Evolutionary conservation across 2,888 invertebrate species (phyloP).

Genomic region (Melinaea menophilus): DNA sequence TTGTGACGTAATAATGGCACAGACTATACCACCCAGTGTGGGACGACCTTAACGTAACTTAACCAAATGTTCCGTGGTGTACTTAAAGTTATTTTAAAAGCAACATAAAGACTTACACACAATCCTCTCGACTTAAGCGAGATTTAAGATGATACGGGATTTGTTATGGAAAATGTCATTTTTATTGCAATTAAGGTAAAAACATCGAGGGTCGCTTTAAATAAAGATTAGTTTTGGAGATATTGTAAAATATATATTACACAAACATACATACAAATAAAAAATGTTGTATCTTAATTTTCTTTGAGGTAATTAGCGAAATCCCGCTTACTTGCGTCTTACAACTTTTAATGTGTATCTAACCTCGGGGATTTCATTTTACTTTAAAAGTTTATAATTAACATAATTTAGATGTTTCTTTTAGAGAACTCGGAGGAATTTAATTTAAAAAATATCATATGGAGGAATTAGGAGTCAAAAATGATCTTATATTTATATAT

Average conservation of each 20-base stretch:
- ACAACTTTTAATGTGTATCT: constrained; percentile 28
- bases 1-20: not conserved
- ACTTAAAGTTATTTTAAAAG: constrained; percentile 33
- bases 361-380: constrained; percentile 19
- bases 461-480: too few relatives aligned
- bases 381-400: constrained; percentile 11
- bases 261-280: not conserved
- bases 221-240: too few relatives aligned
- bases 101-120: constrained; percentile 26
- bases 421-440: not conserved
- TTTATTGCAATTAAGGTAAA: constrained; percentile 3
- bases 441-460: not conserved
- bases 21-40: not conserved
- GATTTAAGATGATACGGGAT: constrained; percentile 27
- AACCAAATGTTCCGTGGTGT: constrained; percentile 18
- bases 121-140: constrained; percentile 25
- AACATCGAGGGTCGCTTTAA: not conserved
- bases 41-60: constrained; percentile 11
- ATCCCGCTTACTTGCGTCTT: constrained; percentile 24
- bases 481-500: too few relatives aligned
- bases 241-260: too few relatives aligned
- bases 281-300: too few relatives aligned
- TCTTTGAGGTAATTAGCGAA: constrained; percentile 23
- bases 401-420: constrained; percentile 10
- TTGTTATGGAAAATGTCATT: constrained; percentile 5